Base-by-base conservation (phyloP, 1,140 invertebrate genomes). In the Scaptomyza graminum region DNA sequence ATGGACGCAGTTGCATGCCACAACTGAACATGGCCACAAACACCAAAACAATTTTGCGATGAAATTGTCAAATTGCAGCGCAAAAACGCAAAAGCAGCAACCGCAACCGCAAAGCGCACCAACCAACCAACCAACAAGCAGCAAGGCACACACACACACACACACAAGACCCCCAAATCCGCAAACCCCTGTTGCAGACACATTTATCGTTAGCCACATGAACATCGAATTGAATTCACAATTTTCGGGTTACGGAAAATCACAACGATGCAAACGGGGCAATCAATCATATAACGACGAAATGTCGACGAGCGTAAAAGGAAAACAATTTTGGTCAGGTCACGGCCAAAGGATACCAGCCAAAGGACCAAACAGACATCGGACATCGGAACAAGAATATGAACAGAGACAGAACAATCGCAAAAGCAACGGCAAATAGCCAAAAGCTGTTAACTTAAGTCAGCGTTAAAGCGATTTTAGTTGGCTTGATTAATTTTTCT, bases 281-380 rank as follows among this genome's bases (percentile, higher is more conserved):
- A 87, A 85, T 85, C 81, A 85, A 85, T 85, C 81, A 85, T 85
- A 85, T 81, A 85, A 87, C 82, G 82, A 78, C 81, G 82, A 87
- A 85, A 87, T 66, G 78, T 85, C 78, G 62, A 76, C 80, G 59
- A 56, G 46, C 0, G 56, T 44, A 44, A 65, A 37, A 28, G 18
- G 37, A 44, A 37, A 55, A 61, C 46, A 85, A 81, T 81, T 85
- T 84, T 60, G 63, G 63, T 41, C 63, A 79, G 78, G 73, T 82
- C 70, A 63, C 25, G 46, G n/a, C 22, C 22, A 52, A 16, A 11
- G 47, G 15, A 52, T 44, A 34, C 12, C 47, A 16, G 15, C 13
- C n/a, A 49, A 39, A 12, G 64, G 12, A 34, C 13, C n/a, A n/a
- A 52, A 46, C n/a, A 37, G 15, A 43, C 54, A 44, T 22, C 31